phyloP scores from a whole-genome alignment of 2,888 invertebrate species.

The Nineta flava region DNA sequence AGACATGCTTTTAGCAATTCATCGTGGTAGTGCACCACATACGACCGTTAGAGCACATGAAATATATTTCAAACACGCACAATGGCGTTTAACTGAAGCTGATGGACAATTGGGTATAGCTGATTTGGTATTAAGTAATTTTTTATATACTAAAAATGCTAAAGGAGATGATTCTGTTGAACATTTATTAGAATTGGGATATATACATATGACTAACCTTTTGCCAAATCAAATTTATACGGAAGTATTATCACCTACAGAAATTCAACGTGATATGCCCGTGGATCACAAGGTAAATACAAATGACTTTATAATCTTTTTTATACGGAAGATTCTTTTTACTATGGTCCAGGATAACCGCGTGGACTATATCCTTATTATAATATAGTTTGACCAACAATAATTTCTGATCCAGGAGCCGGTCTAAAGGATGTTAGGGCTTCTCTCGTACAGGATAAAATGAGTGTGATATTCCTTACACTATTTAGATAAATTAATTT shows the following conservation, averaged over 20 bases:
- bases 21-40: constrained; percentile 51
- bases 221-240: constrained; percentile 88
- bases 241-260: constrained; percentile 67
- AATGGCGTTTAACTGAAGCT: constrained; percentile 93
- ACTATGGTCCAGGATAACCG: no score
- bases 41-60: constrained; percentile 74
- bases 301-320: background rate
- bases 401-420: no score
- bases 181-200: constrained; percentile 90
- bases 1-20: constrained; percentile 52
- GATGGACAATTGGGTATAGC: constrained; percentile 97
- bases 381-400: no score
- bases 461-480: no score
- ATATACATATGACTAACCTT: constrained; percentile 87
- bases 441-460: no score
- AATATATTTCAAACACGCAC: constrained; percentile 96
- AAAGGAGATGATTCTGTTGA: constrained; percentile 95
- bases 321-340: background rate
- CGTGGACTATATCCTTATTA: no score
- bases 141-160: constrained; percentile 92
- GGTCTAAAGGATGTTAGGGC: no score
- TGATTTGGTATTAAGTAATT: constrained; percentile 88
- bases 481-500: no score
- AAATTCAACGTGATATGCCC: constrained; percentile 73
- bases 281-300: constrained; percentile 58